Evolutionary conservation across 2,797 vertebrate species (phyloP).

Genomic region (Sebastes hubbsi): DNA sequence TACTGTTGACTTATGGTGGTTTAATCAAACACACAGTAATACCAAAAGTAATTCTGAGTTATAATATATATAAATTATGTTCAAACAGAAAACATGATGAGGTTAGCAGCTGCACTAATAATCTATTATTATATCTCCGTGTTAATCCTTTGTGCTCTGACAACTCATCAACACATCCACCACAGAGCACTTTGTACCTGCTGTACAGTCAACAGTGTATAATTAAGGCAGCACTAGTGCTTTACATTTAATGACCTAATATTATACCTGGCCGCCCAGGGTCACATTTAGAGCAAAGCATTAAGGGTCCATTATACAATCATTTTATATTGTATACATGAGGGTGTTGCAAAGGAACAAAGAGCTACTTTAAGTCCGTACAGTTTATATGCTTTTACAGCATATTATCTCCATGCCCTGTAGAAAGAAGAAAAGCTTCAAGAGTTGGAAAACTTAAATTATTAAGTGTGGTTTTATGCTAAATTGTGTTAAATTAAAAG

Average conservation of each 20-base stretch:
- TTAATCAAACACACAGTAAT: background rate
- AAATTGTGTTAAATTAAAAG: background rate
- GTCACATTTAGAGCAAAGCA: background rate
- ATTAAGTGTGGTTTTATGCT: background rate
- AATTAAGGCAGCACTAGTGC: background rate
- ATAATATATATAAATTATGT: background rate
- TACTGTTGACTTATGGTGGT: background rate
- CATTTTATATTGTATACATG: background rate
- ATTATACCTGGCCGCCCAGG: background rate
- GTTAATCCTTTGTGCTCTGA: slow-evolving; percentile 4
- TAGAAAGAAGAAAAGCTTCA: background rate
- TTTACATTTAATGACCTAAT: slow-evolving; percentile 3
- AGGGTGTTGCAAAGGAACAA: background rate
- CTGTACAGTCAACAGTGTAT: background rate
- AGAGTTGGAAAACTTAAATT: background rate
- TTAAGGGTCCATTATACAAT: background rate
- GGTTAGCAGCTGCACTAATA: background rate
- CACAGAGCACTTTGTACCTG: background rate
- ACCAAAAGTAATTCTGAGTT: background rate
- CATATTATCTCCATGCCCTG: background rate
- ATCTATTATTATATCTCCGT: background rate
- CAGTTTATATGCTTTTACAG: background rate
- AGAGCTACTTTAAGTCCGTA: background rate
- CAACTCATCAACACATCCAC: background rate
- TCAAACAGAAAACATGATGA: background rate